These are phyloP conservation scores for Myopa tessellatipennis DNA, from an alignment of 2,888 invertebrate species.

Conservation along the genomic window DNA sequence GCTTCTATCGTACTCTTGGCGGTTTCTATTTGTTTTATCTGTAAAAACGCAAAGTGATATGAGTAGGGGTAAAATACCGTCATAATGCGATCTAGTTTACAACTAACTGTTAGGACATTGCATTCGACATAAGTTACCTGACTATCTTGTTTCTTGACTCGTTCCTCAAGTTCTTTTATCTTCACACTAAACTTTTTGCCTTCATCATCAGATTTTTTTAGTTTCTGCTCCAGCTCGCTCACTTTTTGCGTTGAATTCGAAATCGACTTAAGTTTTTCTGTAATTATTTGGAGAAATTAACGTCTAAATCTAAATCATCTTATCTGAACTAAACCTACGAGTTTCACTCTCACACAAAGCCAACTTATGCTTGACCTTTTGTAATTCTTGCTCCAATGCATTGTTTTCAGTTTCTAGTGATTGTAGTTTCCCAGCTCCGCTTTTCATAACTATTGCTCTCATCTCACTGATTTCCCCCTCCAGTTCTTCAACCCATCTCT, in stretches of 20 bases:
- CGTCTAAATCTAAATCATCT: no score
- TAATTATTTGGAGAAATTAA: slow-evolving; percentile 6
- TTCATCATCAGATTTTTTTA: slow-evolving; percentile 79
- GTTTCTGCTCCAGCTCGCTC: slow-evolving; percentile 75
- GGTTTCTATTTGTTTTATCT: slow-evolving; percentile 70
- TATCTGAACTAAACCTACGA: slow-evolving; percentile 51
- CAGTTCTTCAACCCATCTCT: slow-evolving; percentile 85
- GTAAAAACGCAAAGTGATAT: slow-evolving; percentile 41
- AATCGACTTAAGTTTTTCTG: slow-evolving; percentile 59
- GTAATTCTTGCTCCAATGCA: slow-evolving; percentile 74
- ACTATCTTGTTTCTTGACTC: slow-evolving; percentile 69
- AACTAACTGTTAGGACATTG: no score
- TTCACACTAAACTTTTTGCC: slow-evolving; percentile 72
- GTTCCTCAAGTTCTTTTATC: slow-evolving; percentile 69
- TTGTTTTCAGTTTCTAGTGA: slow-evolving; percentile 75
- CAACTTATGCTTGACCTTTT: slow-evolving; percentile 75
- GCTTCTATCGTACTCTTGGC: slow-evolving; percentile 68
- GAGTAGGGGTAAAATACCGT: not conserved
- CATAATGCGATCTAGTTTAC: not conserved
- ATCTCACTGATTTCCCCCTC: slow-evolving; percentile 83
- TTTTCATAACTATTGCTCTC: slow-evolving; percentile 66
- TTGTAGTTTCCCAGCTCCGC: slow-evolving; percentile 68
- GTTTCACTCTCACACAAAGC: slow-evolving; percentile 72
- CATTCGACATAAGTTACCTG: slow-evolving; percentile 55
- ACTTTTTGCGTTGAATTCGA: slow-evolving; percentile 72